Percentiles rank a stretch among this genome's conserved stretches.
Conservation (phyloP, 2,113 vertebrate species). For the Sminthopsis crassicaudata region DNA sequence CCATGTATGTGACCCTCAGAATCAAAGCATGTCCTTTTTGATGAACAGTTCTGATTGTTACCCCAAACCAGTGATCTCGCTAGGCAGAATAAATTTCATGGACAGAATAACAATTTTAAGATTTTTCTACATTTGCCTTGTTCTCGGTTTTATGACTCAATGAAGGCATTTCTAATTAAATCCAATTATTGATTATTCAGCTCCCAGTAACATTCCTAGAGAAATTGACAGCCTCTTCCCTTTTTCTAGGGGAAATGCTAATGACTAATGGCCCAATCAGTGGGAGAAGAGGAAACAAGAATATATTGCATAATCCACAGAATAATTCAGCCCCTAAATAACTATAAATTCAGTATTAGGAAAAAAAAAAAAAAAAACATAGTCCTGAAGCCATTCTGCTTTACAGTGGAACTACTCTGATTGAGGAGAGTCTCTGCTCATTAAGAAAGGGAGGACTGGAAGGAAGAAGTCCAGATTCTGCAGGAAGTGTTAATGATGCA, state of each 20-base stretch:
- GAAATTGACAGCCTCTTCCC: not conserved
- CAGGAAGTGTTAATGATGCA: not conserved
- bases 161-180: conserved; percentile 4
- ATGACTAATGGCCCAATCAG: not conserved
- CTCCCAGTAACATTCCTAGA: not conserved
- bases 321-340: conserved; percentile 10
- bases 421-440: conserved; percentile 16
- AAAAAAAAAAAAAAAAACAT: conserved; percentile 19
- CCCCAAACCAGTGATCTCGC: conserved; percentile 29
- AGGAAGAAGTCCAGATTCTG: conserved; percentile 1
- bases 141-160: not conserved
- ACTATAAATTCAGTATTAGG: not conserved
- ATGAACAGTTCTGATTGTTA: conserved; percentile 9
- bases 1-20: not conserved
- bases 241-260: conserved; percentile 6
- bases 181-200: conserved; percentile 12
- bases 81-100: conserved; percentile 22
- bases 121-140: conserved; percentile 15
- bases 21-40: not conserved
- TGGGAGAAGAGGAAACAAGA: conserved; percentile 11
- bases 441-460: not conserved
- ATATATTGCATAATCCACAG: not conserved
- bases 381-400: not conserved
- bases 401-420: not conserved
- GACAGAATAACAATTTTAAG: conserved; percentile 24